Evolutionary conservation across 64 coral and sea anemone genomes (phyloP).

Genomic region (Dendronephthya gigantea): DNA sequence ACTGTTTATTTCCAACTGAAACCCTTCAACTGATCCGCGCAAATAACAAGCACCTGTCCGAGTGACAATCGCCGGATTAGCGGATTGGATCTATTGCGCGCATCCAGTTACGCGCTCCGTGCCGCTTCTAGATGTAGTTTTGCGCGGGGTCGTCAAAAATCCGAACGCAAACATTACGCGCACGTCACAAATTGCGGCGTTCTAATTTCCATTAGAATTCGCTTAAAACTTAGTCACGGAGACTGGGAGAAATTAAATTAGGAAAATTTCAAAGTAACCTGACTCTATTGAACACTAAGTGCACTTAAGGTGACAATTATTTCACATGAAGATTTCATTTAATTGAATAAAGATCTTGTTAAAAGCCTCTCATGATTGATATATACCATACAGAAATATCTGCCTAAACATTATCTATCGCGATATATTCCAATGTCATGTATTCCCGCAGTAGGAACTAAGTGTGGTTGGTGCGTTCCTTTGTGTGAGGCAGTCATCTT

Average conservation of each 20-base stretch:
- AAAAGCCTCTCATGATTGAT: constrained; percentile 18
- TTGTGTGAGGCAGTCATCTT: not conserved
- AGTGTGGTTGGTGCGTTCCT: not conserved
- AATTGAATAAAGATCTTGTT: constrained; percentile 22
- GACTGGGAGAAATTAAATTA: not conserved
- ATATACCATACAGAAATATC: not conserved
- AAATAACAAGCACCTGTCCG: not conserved
- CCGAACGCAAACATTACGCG: not conserved
- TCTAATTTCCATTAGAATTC: not conserved
- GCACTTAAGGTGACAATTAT: not conserved
- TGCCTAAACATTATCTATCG: not conserved
- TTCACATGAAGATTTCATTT: not conserved
- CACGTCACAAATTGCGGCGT: not conserved
- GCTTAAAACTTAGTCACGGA: not conserved
- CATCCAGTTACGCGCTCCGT: not conserved
- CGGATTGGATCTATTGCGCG: not conserved
- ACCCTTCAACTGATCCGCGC: not conserved
- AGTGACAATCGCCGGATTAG: not conserved
- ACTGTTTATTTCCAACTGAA: not conserved
- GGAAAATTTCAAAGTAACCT: not conserved
- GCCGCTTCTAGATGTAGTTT: not conserved
- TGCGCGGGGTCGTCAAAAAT: not conserved
- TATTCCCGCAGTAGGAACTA: no score
- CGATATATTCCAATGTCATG: not conserved
- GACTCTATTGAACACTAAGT: not conserved